phyloP scores from a whole-genome alignment of 2,113 vertebrate species.

The Cisticola juncidis region DNA sequence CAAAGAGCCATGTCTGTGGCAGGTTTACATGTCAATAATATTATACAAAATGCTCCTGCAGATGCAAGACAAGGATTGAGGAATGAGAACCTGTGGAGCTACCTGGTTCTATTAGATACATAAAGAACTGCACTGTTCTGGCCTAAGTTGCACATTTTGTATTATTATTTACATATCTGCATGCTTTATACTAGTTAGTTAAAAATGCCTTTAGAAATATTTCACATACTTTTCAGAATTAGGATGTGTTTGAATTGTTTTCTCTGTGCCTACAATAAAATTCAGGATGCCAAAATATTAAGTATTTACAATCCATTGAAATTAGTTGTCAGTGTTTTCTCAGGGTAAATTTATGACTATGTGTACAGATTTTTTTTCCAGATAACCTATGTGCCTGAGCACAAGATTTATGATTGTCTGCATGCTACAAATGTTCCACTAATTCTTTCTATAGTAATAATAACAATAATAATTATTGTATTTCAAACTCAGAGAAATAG shows the following conservation, averaged over 20 bases:
- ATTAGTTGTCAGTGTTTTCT: neutral
- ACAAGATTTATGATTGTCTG: neutral
- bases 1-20: too few species aligned
- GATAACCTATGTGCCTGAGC: neutral
- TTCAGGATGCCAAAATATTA: neutral
- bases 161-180: neutral
- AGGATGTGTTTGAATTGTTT: neutral
- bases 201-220: neutral
- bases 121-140: neutral
- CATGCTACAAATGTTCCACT: neutral
- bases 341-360: neutral
- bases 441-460: neutral
- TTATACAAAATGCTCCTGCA: neutral
- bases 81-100: neutral
- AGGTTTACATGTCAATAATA: neutral
- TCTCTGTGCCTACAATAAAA: neutral
- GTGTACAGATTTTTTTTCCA: neutral
- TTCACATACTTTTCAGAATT: fast-evolving
- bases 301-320: neutral
- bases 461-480: neutral
- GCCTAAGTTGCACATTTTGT: neutral
- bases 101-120: neutral
- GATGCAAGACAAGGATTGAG: neutral
- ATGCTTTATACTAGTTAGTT: neutral
- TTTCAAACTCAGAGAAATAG: neutral